Conservation (phyloP, 37 sponge, comb jelly and placozoan genomes). For the Theonella swinhoei region DNA sequence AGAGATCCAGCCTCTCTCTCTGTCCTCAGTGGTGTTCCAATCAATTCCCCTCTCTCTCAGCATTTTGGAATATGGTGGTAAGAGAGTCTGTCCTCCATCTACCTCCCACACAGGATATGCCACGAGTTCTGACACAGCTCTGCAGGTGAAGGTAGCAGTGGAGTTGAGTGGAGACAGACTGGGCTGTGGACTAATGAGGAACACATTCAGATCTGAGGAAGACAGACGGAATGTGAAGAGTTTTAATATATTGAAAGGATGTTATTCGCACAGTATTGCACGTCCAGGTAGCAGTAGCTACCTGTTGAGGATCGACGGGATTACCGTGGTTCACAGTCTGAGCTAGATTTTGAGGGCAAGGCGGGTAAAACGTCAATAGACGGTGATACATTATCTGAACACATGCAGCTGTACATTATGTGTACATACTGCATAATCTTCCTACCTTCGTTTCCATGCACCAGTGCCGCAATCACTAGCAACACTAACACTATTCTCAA, state of each 20-base stretch:
- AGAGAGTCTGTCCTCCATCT: neutral
- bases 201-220: neutral
- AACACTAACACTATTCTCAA: no score
- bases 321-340: no score
- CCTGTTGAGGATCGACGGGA: no score
- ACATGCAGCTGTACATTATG: no score
- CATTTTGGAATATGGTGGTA: neutral
- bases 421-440: no score
- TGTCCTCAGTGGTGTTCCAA: neutral
- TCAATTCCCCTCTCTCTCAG: neutral
- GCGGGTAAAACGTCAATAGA: no score
- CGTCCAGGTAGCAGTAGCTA: no score
- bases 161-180: neutral
- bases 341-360: no score
- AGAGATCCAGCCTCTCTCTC: neutral
- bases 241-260: no score
- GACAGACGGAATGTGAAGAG: no score
- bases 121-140: neutral
- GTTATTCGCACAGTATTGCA: no score
- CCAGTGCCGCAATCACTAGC: neutral
- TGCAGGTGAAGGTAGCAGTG: neutral
- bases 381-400: neutral
- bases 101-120: neutral
- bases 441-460: neutral
- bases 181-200: neutral